Conservation (phyloP, 2,797 vertebrate genomes). For the Psittacula derbiana region DNA sequence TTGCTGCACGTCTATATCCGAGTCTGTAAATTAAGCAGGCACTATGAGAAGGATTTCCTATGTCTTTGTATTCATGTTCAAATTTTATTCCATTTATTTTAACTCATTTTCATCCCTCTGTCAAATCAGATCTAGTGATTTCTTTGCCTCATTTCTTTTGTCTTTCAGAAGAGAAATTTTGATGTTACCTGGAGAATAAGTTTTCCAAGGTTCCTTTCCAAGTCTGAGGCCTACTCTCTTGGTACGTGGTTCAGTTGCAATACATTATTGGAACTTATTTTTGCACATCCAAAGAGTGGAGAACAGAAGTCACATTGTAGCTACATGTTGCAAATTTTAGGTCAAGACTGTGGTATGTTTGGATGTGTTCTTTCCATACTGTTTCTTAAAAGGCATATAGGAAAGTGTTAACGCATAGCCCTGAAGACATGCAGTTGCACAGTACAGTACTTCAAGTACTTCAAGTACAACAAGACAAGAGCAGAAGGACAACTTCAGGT, state of each 20-base stretch:
- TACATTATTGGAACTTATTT: neutral
- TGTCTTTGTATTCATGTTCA: neutral
- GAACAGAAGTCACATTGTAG: neutral
- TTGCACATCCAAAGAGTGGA: neutral
- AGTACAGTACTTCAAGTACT: neutral
- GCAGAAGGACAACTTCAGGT: neutral
- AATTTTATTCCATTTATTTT: constrained; percentile 26
- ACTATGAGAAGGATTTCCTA: neutral
- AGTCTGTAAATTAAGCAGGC: neutral
- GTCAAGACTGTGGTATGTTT: neutral
- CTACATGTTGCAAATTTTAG: accelerated
- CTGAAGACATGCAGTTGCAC: neutral
- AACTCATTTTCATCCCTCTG: constrained; percentile 10
- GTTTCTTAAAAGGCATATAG: neutral
- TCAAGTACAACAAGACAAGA: accelerated
- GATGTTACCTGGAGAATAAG: neutral
- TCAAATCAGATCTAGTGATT: neutral
- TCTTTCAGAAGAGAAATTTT: neutral
- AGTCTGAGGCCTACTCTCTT: neutral
- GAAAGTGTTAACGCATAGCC: neutral
- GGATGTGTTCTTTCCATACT: neutral
- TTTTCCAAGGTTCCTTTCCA: neutral
- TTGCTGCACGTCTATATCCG: neutral
- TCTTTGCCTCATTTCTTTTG: neutral
- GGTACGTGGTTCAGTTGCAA: neutral